These are phyloP conservation scores for Chrysomela aeneicollis DNA, from an alignment of 2,888 invertebrate genomes.

Conservation along the genomic window DNA sequence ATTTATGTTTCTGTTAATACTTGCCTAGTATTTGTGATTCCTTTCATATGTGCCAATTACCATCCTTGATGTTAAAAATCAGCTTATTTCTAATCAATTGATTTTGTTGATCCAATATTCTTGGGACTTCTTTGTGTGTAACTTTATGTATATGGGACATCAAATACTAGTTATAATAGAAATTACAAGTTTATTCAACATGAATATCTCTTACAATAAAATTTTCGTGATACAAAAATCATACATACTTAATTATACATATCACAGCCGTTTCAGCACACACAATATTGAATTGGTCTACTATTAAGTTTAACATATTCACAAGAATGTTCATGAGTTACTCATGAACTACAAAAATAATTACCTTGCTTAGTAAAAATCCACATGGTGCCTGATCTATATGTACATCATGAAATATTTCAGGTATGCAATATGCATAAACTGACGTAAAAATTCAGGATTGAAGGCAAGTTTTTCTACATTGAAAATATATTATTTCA, in stretches of 20 bases:
- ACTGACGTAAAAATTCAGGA: not conserved
- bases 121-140: too few relatives aligned
- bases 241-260: conserved; percentile 42
- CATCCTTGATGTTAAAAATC: too few relatives aligned
- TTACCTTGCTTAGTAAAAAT: too few relatives aligned
- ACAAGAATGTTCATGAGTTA: not conserved
- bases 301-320: not conserved
- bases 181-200: conserved; percentile 46
- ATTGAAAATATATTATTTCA: not conserved
- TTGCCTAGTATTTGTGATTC: too few relatives aligned
- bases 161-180: not conserved
- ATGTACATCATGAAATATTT: too few relatives aligned
- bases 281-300: conserved; percentile 36
- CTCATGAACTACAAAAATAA: not conserved
- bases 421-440: too few relatives aligned
- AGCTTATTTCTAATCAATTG: too few relatives aligned
- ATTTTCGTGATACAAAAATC: conserved; percentile 43
- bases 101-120: too few relatives aligned
- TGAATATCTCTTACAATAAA: conserved; percentile 43
- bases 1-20: too few relatives aligned
- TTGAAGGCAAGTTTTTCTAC: not conserved
- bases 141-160: too few relatives aligned
- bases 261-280: conserved; percentile 60
- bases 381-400: too few relatives aligned
- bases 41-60: too few relatives aligned